Conservation (phyloP, 2,888 invertebrate genomes). For the Strigamia maritima region DNA sequence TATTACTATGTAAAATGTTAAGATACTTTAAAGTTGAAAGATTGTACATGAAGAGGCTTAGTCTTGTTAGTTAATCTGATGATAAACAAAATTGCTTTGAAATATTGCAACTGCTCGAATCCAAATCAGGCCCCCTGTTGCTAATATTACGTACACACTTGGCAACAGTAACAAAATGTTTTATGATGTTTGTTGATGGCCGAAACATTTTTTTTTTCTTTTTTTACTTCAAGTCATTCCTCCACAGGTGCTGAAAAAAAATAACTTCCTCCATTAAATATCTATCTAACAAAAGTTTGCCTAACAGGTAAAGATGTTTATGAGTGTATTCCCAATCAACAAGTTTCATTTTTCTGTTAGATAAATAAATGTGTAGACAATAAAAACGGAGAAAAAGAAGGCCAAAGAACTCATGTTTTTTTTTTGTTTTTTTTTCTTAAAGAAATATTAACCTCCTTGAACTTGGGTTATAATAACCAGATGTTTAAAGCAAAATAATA, state of each 20-base stretch:
- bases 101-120: neutral
- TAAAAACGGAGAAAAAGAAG: neutral
- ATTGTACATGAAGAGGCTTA: neutral
- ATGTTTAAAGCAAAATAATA: neutral
- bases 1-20: neutral
- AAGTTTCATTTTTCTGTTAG: neutral
- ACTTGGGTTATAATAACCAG: neutral
- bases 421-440: too few relatives aligned
- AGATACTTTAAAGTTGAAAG: neutral
- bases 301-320: conserved; percentile 11
- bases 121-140: neutral
- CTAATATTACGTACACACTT: neutral
- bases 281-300: neutral
- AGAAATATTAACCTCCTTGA: neutral
- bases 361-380: neutral
- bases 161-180: neutral
- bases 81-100: neutral
- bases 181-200: neutral
- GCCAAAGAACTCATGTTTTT: neutral
- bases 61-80: neutral
- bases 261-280: conserved; percentile 13
- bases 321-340: neutral
- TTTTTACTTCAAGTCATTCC: neutral
- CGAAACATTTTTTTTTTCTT: neutral
- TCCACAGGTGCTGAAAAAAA: neutral